Conservation (phyloP, 92 coral and sea anemone species). For the Palythoa heliodiscus region DNA sequence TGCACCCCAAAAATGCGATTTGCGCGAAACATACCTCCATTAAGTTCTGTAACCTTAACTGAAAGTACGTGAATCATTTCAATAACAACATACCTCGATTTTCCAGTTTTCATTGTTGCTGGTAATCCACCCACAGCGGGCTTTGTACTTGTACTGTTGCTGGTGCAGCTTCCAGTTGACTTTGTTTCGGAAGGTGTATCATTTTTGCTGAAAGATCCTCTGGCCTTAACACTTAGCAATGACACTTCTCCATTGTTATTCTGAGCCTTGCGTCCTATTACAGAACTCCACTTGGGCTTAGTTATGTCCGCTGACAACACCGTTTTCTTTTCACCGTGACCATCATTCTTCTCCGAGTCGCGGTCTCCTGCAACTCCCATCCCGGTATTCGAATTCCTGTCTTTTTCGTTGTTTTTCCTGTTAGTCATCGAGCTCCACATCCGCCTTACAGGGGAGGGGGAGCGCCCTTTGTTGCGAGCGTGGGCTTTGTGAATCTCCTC, state of each 20-base stretch:
- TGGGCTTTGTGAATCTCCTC: constrained; percentile 69
- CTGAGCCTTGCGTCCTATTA: constrained; percentile 12
- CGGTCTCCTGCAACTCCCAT: neutral
- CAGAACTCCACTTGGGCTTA: constrained; percentile 1
- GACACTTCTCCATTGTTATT: constrained; percentile 25
- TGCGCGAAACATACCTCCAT: no score
- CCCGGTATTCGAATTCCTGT: constrained; percentile 14
- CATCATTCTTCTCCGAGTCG: constrained; percentile 1
- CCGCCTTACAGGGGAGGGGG: constrained; percentile 68
- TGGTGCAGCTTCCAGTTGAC: neutral
- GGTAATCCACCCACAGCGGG: neutral
- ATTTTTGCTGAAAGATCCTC: constrained; percentile 9
- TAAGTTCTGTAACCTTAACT: no score
- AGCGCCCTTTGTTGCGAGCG: constrained; percentile 51
- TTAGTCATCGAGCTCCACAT: constrained; percentile 65
- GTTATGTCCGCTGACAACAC: neutral
- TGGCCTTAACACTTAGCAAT: constrained; percentile 30
- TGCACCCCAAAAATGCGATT: no score
- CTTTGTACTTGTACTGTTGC: neutral
- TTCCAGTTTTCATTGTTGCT: neutral
- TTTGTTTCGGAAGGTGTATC: constrained; percentile 10
- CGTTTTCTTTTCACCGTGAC: constrained; percentile 5
- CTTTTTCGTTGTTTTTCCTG: constrained; percentile 39
- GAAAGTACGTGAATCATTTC: no score
- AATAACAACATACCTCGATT: constrained; percentile 2